These are phyloP conservation scores for Cyanistes caeruleus DNA, from an alignment of 2,113 vertebrate genomes.

Conservation along the genomic window DNA sequence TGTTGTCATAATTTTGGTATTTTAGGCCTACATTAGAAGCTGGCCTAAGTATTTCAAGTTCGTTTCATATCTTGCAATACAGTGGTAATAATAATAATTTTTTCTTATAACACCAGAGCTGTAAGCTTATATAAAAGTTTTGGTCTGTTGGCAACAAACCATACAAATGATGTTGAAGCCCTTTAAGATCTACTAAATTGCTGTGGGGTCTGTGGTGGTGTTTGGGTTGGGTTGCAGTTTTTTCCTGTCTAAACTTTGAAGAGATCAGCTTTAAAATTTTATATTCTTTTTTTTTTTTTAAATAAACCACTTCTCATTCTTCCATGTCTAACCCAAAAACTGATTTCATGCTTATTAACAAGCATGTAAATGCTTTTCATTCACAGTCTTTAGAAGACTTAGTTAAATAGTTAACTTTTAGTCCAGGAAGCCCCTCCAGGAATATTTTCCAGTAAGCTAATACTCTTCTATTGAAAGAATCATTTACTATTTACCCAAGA, in stretches of 20 bases:
- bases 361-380: background rate
- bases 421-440: background rate
- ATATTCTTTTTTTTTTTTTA: background rate
- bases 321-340: background rate
- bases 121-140: background rate
- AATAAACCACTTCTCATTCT: background rate
- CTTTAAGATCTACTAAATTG: background rate
- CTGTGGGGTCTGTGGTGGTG: background rate
- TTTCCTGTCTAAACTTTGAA: background rate
- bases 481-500: background rate
- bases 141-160: background rate
- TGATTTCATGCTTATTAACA: background rate
- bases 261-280: background rate
- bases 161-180: background rate
- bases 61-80: background rate
- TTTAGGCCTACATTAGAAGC: background rate
- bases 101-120: background rate
- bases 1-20: background rate
- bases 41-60: background rate
- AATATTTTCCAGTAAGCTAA: background rate
- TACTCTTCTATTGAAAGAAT: background rate
- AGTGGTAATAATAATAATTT: background rate
- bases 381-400: background rate
- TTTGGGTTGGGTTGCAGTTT: background rate
- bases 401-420: background rate